Evolutionary conservation across 2,888 invertebrate species (phyloP).

Genomic region (Andrena trimmerana): DNA sequence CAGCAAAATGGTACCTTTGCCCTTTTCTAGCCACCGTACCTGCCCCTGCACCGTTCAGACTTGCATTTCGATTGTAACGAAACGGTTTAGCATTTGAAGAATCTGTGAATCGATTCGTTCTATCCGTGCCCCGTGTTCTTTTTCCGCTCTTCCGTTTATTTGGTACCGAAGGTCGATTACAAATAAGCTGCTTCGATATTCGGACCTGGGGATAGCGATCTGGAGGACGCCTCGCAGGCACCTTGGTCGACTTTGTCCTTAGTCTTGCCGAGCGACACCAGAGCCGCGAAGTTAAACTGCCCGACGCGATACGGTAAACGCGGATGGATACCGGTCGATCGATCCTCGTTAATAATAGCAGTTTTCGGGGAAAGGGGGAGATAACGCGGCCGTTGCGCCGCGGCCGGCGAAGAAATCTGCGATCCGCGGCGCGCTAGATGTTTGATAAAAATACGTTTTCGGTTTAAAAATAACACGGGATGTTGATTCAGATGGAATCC

Average conservation of each 20-base stretch:
- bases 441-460: neutral
- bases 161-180: neutral
- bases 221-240: conserved; percentile 24
- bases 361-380: neutral
- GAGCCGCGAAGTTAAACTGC: neutral
- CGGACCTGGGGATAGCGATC: neutral
- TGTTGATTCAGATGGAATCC: conserved; percentile 22
- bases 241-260: conserved; percentile 32
- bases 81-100: neutral
- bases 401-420: neutral
- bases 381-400: neutral
- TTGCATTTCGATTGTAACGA: neutral
- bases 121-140: neutral
- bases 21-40: no score
- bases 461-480: conserved; percentile 21
- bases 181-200: conserved; percentile 16
- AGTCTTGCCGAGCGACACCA: neutral
- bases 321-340: neutral
- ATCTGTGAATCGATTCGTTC: neutral
- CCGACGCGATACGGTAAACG: neutral
- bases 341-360: neutral
- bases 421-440: neutral
- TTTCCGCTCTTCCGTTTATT: neutral
- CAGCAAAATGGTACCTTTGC: no score
- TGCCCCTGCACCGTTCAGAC: no score